Conservation (phyloP, 1,140 invertebrate species). For the Harpegnathos saltator region DNA sequence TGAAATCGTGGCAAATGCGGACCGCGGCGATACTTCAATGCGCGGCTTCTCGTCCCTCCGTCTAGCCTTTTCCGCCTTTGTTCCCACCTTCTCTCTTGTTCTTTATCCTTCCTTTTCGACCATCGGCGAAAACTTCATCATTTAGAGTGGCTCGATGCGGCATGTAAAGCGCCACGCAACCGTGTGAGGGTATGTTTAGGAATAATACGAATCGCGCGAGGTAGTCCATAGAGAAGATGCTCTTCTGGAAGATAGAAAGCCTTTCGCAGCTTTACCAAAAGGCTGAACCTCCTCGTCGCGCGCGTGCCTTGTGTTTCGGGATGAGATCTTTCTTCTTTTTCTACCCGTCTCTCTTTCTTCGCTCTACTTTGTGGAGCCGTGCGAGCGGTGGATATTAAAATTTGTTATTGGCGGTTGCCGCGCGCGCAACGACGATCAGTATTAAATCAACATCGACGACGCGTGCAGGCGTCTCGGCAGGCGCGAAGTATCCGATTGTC, state of each 20-base stretch:
- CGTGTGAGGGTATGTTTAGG: conserved; percentile 28
- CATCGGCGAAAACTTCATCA: conserved; percentile 74
- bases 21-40: conserved; percentile 77
- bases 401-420: background rate
- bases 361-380: too few relatives aligned
- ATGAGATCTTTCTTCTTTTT: background rate
- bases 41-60: conserved; percentile 46
- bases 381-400: background rate
- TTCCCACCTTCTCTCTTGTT: background rate
- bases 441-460: too few relatives aligned
- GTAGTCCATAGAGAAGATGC: conserved; percentile 14
- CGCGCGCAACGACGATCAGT: too few relatives aligned
- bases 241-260: conserved; percentile 20
- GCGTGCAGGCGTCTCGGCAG: too few relatives aligned
- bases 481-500: too few relatives aligned
- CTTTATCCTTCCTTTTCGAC: conserved; percentile 11
- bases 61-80: background rate
- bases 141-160: conserved; percentile 74
- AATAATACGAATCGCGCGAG: conserved; percentile 17
- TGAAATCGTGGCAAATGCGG: conserved; percentile 69
- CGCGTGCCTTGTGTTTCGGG: conserved; percentile 6
- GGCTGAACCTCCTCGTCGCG: background rate
- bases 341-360: background rate
- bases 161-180: conserved; percentile 55
- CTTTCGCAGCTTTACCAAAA: conserved; percentile 16